A percentile compares a stretch with the other conserved stretches of the same genome.
These are phyloP conservation scores for Caenorhabditis inopinata DNA, from an alignment of 1,140 invertebrate species.

Conservation along the genomic window DNA sequence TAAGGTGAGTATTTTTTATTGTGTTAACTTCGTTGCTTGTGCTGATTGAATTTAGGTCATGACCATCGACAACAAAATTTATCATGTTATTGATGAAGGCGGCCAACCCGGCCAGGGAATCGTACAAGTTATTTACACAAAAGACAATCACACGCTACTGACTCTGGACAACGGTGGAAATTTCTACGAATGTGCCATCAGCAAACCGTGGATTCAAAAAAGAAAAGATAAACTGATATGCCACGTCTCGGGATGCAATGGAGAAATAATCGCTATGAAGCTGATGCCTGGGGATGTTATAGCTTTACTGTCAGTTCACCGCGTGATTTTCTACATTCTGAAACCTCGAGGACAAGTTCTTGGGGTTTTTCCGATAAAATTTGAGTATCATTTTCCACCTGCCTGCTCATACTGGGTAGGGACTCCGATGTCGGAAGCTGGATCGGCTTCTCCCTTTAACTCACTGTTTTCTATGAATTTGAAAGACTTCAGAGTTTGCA, in stretches of 20 bases:
- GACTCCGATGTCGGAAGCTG: neutral
- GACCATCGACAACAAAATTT: constrained; percentile 11
- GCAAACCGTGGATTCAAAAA: neutral
- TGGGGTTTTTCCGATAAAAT: constrained; percentile 5
- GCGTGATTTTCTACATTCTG: neutral
- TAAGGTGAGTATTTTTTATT: neutral
- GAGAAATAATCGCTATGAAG: constrained; percentile 74
- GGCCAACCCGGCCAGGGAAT: constrained; percentile 56
- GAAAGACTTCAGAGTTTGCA: constrained; percentile 19
- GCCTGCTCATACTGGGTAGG: constrained; percentile 1
- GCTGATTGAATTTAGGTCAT: neutral
- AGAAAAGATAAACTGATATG: constrained; percentile 54
- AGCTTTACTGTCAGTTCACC: constrained; percentile 36
- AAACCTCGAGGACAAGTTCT: constrained; percentile 34
- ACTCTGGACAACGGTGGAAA: constrained; percentile 92
- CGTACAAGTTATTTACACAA: constrained; percentile 48
- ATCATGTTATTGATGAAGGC: constrained; percentile 25
- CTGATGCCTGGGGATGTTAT: constrained; percentile 5
- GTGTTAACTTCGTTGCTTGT: neutral
- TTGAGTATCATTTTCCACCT: neutral
- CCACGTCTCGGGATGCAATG: constrained; percentile 75
- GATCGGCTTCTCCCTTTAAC: neutral
- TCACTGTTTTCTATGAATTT: neutral
- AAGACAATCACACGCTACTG: constrained; percentile 71
- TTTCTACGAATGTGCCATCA: constrained; percentile 78